Conservation (phyloP, 2,797 vertebrate species). For the Falco novaeseelandiae region DNA sequence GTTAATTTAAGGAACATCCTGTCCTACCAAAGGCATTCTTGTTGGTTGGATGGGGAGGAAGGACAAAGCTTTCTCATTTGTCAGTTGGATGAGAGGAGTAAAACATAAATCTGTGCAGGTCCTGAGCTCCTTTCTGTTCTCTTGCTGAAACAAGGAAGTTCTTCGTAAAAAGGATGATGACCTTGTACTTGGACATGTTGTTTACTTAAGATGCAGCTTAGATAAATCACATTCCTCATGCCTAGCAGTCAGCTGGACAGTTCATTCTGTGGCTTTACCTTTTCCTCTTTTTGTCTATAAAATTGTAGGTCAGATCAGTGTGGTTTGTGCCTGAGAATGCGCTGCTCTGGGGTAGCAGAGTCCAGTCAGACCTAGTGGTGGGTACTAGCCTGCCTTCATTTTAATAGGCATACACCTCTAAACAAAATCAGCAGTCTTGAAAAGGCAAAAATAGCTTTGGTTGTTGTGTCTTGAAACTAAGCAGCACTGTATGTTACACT, state of each 20-base stretch:
- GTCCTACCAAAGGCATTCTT: background rate
- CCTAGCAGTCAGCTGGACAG: background rate
- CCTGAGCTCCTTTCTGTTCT: background rate
- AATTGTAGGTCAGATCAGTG: background rate
- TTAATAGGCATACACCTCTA: background rate
- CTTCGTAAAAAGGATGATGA: background rate
- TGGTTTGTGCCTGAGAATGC: background rate
- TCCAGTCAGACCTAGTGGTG: background rate
- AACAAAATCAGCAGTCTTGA: background rate
- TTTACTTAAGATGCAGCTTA: background rate
- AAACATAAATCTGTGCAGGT: background rate
- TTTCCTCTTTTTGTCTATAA: background rate
- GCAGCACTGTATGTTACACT: background rate
- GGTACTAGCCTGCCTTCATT: background rate
- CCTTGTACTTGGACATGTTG: background rate
- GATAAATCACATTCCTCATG: background rate
- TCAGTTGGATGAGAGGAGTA: background rate
- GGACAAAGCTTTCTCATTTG: background rate
- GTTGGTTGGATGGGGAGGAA: background rate
- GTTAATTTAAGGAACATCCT: background rate
- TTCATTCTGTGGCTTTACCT: background rate
- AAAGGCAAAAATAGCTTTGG: background rate
- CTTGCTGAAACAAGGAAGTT: background rate
- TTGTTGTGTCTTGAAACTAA: background rate
- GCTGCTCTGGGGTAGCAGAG: background rate